Conservation (phyloP, 2,888 invertebrate species). For the Noctua janthina region DNA sequence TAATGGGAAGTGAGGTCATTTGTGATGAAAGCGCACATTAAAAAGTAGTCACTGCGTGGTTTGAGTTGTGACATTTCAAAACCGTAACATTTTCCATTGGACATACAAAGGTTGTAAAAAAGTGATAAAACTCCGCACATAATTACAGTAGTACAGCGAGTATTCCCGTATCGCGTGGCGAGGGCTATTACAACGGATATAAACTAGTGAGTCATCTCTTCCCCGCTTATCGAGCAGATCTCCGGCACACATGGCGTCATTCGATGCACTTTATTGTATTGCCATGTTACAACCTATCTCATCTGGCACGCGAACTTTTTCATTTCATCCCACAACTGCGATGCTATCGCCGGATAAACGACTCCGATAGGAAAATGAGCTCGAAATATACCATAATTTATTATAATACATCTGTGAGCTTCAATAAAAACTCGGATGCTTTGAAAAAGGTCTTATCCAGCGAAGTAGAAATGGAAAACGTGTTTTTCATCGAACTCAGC, state of each 20-base stretch:
- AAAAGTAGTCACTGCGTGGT: slow-evolving; percentile 22
- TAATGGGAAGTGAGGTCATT: slow-evolving; percentile 16
- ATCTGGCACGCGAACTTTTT: slow-evolving; percentile 69
- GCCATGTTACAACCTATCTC: slow-evolving; percentile 65
- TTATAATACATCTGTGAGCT: slow-evolving; percentile 53
- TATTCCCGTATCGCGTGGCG: slow-evolving; percentile 69
- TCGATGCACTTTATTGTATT: slow-evolving; percentile 73
- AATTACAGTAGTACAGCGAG: slow-evolving; percentile 56
- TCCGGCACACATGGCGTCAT: slow-evolving; percentile 77
- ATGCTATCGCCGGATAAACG: slow-evolving; percentile 64
- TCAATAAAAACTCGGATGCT: slow-evolving; percentile 66
- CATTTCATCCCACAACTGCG: slow-evolving; percentile 56
- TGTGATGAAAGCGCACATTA: slow-evolving; percentile 29
- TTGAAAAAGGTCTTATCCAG: slow-evolving; percentile 72
- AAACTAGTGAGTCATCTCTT: slow-evolving; percentile 77
- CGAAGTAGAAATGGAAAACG: slow-evolving; percentile 76
- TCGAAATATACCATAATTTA: slow-evolving; percentile 51
- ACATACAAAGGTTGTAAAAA: slow-evolving; percentile 49
- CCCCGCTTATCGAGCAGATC: slow-evolving; percentile 72
- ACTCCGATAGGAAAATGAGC: slow-evolving; percentile 61
- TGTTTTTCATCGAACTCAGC: slow-evolving; percentile 76
- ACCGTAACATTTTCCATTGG: slow-evolving; percentile 21
- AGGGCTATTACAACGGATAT: slow-evolving; percentile 67
- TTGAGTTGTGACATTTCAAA: slow-evolving; percentile 35
- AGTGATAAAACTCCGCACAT: slow-evolving; percentile 47